Conservation (phyloP, 1,140 invertebrate species). For the Drosophila malerkotliana region DNA sequence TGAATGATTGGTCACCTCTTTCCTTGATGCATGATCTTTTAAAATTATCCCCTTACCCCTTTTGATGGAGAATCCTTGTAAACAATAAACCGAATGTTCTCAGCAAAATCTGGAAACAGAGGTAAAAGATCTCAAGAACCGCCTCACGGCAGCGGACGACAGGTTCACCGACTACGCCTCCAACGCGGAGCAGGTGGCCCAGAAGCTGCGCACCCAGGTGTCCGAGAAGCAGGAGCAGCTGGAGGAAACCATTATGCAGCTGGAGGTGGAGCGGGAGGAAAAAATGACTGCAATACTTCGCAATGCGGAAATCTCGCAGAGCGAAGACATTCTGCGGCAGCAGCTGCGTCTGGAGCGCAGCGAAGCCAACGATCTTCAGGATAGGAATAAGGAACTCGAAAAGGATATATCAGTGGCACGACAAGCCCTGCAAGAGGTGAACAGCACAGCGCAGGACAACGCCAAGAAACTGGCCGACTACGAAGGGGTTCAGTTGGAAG, state of each 20-base stretch:
- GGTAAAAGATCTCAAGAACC: slow-evolving; percentile 69
- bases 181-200: slow-evolving; percentile 72
- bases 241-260: slow-evolving; percentile 46
- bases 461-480: slow-evolving; percentile 87
- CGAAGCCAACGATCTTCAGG: slow-evolving; percentile 75
- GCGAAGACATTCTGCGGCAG: slow-evolving; percentile 89
- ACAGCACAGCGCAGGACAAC: slow-evolving; percentile 85
- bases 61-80: slow-evolving; percentile 19
- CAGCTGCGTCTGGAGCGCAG: slow-evolving; percentile 86
- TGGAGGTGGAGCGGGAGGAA: slow-evolving; percentile 87
- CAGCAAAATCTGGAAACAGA: slow-evolving; percentile 72
- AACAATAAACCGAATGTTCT: slow-evolving; percentile 36
- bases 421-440: slow-evolving; percentile 84
- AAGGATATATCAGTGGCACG: slow-evolving; percentile 84
- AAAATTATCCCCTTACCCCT: background rate
- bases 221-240: slow-evolving; percentile 66
- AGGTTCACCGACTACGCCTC: slow-evolving; percentile 78
- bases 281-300: slow-evolving; percentile 91
- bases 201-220: slow-evolving; percentile 64
- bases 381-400: slow-evolving; percentile 85
- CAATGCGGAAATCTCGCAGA: slow-evolving; percentile 93
- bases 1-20: slow-evolving; percentile 30
- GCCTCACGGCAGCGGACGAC: slow-evolving; percentile 71
- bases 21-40: slow-evolving; percentile 25
- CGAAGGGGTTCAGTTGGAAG: slow-evolving; percentile 89